Evolutionary conservation across 2,888 invertebrate species (phyloP).

Genomic region (Erannis defoliaria): DNA sequence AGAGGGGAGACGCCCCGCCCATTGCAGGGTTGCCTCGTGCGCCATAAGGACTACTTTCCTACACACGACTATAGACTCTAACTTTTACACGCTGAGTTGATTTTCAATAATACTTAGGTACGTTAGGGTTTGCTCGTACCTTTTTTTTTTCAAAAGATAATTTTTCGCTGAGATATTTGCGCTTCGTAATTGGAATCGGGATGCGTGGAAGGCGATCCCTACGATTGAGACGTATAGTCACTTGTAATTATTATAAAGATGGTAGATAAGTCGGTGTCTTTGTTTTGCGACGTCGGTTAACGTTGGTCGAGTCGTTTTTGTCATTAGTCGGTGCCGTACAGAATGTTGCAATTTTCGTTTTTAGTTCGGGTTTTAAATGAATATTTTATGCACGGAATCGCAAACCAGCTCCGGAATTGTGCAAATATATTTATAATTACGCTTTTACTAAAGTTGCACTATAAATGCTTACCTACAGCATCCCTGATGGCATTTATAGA

Average conservation of each 20-base stretch:
- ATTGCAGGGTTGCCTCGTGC: constrained; percentile 49
- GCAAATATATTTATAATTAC: not conserved
- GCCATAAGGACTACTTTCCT: constrained; percentile 27
- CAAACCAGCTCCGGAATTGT: not conserved
- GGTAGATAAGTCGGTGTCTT: constrained; percentile 68
- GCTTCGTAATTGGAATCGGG: constrained; percentile 78
- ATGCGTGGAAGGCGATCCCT: constrained; percentile 53
- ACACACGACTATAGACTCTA: constrained; percentile 53
- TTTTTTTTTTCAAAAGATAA: constrained; percentile 66
- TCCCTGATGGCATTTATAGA: no score
- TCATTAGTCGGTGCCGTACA: constrained; percentile 39
- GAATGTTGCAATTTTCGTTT: constrained; percentile 18
- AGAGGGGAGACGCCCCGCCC: constrained; percentile 64
- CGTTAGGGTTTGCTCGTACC: constrained; percentile 67
- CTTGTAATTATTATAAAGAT: constrained; percentile 84
- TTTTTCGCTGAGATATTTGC: constrained; percentile 75
- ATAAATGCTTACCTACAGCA: not conserved
- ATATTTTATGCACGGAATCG: constrained; percentile 27
- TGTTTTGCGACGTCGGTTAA: constrained; percentile 37
- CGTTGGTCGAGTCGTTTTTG: constrained; percentile 35
- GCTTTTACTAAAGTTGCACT: not conserved
- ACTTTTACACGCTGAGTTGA: not conserved
- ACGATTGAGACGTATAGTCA: constrained; percentile 80
- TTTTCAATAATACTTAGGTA: constrained; percentile 4
- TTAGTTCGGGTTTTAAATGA: constrained; percentile 17